Evolutionary conservation across 2,113 vertebrate genomes (phyloP).

Genomic region (Murina feae): DNA sequence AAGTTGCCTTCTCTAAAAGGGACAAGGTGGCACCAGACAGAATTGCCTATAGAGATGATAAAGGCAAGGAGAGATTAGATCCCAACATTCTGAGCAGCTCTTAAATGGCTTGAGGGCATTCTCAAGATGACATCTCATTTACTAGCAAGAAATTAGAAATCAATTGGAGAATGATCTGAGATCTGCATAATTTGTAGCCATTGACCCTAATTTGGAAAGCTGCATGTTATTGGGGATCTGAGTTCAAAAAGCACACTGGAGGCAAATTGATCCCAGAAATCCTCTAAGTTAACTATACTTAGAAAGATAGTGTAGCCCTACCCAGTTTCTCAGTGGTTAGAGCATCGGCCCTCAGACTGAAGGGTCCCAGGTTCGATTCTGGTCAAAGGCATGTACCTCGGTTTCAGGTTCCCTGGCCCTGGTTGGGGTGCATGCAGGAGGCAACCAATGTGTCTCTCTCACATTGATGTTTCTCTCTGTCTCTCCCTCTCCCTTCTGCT

Average conservation of each 20-base stretch:
- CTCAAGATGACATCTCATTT: background rate
- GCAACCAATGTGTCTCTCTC: too few species aligned
- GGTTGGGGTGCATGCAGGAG: too few species aligned
- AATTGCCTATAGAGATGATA: background rate
- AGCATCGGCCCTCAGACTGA: too few species aligned
- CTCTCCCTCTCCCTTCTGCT: too few species aligned
- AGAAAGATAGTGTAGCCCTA: background rate
- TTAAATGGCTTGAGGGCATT: background rate
- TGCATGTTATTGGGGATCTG: background rate
- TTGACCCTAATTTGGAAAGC: background rate
- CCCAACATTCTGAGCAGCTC: background rate
- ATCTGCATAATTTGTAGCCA: background rate
- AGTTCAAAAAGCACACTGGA: background rate
- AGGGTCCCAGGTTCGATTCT: too few species aligned
- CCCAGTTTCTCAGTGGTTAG: too few species aligned
- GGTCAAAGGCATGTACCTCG: too few species aligned
- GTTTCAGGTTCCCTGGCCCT: too few species aligned
- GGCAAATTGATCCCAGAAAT: background rate
- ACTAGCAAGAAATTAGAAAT: background rate
- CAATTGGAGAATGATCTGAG: background rate
- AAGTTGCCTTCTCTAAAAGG: background rate
- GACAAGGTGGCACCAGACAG: background rate
- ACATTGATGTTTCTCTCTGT: too few species aligned
- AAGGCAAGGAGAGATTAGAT: background rate
- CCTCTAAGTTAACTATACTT: background rate